Base-by-base conservation (phyloP, 1,140 invertebrate species). In the Nasonia giraulti region DNA sequence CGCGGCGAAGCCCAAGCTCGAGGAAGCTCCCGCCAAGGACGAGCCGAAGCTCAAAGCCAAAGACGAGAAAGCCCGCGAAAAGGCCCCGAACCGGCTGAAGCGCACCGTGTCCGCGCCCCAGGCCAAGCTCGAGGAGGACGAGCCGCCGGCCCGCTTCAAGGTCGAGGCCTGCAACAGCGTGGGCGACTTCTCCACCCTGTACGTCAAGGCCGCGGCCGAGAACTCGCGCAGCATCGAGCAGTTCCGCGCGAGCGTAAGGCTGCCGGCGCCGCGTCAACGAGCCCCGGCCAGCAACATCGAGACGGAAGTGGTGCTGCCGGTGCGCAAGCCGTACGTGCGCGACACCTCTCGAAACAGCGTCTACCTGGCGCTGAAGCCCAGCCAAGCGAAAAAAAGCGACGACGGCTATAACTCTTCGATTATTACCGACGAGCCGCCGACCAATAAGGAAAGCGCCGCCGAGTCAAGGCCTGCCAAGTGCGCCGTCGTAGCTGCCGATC, bases 111-210 rank as follows among this genome's bases (percentile, higher is more conserved):
- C 78, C 2, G 79, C 71, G 12, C 71, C 78, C 0, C 69, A 62
- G 6, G n/a, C 31, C 12, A 40, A 74, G 11, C 5, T 8, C 1
- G 31, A 31, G 5, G n/a, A 79, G 78, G 76, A 11, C 37, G 73
- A 37, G 80, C 73, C 10, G 44, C 79, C 50, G 17, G 83, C 80
- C 23, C 79, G 85, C 44, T 91, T 90, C 31, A 91, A 92, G 47
- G 84, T 92, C 8, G 91, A 93, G 40, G 91, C 91, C 2, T 89
- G 86, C n/a, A 92, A 93, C 71, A 92, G 91, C 27, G 90, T 89
- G 0, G 92, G 90, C 0, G 92, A 93, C 74, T 89, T 92, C 12
- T 90, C 92, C 0, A 92, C 91, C 1, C 40, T 92, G 0, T 87
- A 85, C 87, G 79, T 91, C 7, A 91, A 88, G 47, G 73, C 88